phyloP scores from a whole-genome alignment of 1,140 invertebrate species.

The Drosophila nannoptera region DNA sequence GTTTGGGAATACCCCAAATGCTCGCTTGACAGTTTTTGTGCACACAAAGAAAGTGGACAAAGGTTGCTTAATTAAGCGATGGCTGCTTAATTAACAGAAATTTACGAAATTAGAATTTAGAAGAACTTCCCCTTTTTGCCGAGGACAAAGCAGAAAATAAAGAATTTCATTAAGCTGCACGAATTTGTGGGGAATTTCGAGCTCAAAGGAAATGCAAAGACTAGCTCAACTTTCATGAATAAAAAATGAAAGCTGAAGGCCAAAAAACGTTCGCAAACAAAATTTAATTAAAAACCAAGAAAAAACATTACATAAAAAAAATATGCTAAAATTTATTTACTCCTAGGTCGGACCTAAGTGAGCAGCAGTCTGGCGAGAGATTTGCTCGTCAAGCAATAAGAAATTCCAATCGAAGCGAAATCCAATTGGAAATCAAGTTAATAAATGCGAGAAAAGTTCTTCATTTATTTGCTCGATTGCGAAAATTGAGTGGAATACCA shows the following conservation, averaged over 20 bases:
- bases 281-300: not conserved
- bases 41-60: not conserved
- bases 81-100: not conserved
- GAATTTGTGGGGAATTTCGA: not conserved
- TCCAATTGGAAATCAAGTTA: constrained; percentile 18
- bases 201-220: not conserved
- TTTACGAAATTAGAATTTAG: not conserved
- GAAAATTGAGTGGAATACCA: constrained; percentile 10
- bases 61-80: not conserved
- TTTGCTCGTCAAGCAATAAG: not conserved
- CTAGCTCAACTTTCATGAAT: not conserved
- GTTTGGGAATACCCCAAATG: not conserved
- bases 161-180: not conserved
- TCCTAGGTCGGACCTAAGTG: not conserved
- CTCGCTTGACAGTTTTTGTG: not conserved
- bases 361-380: not conserved
- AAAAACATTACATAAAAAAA: not conserved
- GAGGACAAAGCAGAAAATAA: not conserved
- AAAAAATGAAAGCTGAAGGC: not conserved
- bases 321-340: not conserved
- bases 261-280: not conserved
- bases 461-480: constrained; percentile 25
- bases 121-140: not conserved
- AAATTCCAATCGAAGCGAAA: constrained; percentile 15
- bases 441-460: constrained; percentile 9